Conservation (phyloP, 1,140 invertebrate genomes). For the Drosophila carrolli region DNA sequence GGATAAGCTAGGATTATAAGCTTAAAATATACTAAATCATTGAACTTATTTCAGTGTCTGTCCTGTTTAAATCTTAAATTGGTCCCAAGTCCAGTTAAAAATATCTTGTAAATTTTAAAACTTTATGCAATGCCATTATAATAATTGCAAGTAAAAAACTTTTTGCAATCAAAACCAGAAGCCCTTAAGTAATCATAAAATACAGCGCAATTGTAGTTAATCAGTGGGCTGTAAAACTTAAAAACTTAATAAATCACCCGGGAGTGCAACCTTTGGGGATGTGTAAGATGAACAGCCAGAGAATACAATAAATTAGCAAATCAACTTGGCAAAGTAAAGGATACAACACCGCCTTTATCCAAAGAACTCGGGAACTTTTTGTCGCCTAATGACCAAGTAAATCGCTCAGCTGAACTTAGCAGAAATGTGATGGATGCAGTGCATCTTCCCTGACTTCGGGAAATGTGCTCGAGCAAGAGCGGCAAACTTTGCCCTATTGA, state of each 20-base stretch:
- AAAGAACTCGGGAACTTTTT: neutral
- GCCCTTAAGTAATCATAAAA: neutral
- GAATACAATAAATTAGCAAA: conserved; percentile 4
- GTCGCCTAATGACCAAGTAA: conserved; percentile 59
- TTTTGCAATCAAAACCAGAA: neutral
- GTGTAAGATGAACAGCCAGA: neutral
- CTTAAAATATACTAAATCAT: too few relatives aligned
- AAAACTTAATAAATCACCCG: conserved; percentile 1
- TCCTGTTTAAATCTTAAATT: too few relatives aligned
- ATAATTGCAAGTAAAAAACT: too few relatives aligned
- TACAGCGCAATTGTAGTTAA: neutral
- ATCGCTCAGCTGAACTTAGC: conserved; percentile 31
- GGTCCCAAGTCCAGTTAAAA: too few relatives aligned
- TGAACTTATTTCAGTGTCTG: too few relatives aligned
- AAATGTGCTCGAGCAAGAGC: neutral
- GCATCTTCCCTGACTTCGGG: neutral
- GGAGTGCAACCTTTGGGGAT: neutral
- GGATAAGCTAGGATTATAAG: too few relatives aligned
- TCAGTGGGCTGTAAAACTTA: neutral
- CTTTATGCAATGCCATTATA: too few relatives aligned
- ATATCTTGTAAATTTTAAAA: too few relatives aligned
- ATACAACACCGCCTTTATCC: neutral
- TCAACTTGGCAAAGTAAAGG: neutral
- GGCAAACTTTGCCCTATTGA: conserved; percentile 16
- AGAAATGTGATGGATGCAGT: conserved; percentile 65